Base-by-base conservation (phyloP, 2,888 invertebrate species). In the Hypercompe scribonia region DNA sequence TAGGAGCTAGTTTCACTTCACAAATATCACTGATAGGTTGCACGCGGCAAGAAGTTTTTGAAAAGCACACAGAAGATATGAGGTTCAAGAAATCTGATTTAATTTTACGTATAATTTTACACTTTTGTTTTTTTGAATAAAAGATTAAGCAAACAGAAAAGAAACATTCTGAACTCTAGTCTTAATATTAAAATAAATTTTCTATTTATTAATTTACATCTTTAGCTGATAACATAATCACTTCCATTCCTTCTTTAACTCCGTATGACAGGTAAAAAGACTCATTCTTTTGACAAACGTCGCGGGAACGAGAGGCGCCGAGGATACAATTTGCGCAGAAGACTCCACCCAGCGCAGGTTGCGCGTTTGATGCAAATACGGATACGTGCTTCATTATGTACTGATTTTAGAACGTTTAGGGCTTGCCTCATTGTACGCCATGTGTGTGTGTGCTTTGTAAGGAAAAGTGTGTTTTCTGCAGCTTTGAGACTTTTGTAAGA, bases 241-340 rank as follows among this genome's bases (percentile, higher is more conserved):
- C 63, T 70, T 70, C 63, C 63, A 65, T 36, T 0, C 3, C 3
- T 36, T 65, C 21, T 54, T 24, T 70, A 70, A 33, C 0, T 54
- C 64, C 2, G 54, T 11, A 42, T 31, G n/a, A 63, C 77, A 81
- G 84, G 88, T 86, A 89, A 90, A 92, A 92, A 90, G 85, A 90
- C 89, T 90, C 88, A 90, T 92, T 93, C 91, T 91, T 91, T 91
- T 92, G 91, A 92, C 89, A 91, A 93, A 91, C 90, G 89, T 88
- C 83, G 80, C 82, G 81, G 78, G 84, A 78, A 83, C 82, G 83
- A 84, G 83, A 80, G 84, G 75, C 87, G 83, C 77, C 76, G 85
- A 84, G 91, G 90, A 91, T 89, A 92, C 92, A 93, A 93, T 93
- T 91, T 91, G 90, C 87, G 87, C 88, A 81, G 85, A 89, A 87